These are phyloP conservation scores for Trichopoda pennipes DNA, from an alignment of 2,888 invertebrate genomes.

Conservation along the genomic window DNA sequence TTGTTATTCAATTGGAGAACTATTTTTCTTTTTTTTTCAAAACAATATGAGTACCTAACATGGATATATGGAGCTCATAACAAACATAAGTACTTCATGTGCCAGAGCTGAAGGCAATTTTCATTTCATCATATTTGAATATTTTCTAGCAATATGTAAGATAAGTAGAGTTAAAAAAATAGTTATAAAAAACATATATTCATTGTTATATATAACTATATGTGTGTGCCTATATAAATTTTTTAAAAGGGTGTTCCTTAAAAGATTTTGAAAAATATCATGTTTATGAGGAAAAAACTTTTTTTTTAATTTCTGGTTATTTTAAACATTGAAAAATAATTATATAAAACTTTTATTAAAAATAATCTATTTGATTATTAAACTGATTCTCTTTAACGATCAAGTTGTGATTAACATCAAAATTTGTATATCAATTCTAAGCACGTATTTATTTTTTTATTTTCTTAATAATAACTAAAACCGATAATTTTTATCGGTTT, in stretches of 20 bases:
- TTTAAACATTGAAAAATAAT: too few relatives aligned
- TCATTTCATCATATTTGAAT: constrained; percentile 67
- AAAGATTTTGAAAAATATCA: too few relatives aligned
- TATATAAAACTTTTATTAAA: too few relatives aligned
- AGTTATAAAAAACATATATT: constrained; percentile 10
- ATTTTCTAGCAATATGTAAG: constrained; percentile 59
- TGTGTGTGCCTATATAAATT: constrained; percentile 1
- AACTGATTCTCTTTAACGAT: too few relatives aligned
- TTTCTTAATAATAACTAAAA: too few relatives aligned
- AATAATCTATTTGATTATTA: too few relatives aligned
- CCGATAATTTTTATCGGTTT: too few relatives aligned
- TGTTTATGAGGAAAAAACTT: too few relatives aligned
- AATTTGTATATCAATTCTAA: too few relatives aligned
- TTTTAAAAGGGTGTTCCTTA: not conserved
- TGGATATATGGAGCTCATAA: constrained; percentile 57
- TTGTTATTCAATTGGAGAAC: constrained; percentile 45
- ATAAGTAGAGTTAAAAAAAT: constrained; percentile 39
- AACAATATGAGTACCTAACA: constrained; percentile 58
- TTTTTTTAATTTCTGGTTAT: too few relatives aligned
- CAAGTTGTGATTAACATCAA: too few relatives aligned
- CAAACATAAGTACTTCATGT: constrained; percentile 60
- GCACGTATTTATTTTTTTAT: too few relatives aligned
- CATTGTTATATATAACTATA: not conserved
- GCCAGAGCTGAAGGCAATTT: constrained; percentile 66
- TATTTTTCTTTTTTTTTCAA: constrained; percentile 19